Base-by-base conservation (phyloP, 1,140 invertebrate species). In the Drosophila miranda region DNA sequence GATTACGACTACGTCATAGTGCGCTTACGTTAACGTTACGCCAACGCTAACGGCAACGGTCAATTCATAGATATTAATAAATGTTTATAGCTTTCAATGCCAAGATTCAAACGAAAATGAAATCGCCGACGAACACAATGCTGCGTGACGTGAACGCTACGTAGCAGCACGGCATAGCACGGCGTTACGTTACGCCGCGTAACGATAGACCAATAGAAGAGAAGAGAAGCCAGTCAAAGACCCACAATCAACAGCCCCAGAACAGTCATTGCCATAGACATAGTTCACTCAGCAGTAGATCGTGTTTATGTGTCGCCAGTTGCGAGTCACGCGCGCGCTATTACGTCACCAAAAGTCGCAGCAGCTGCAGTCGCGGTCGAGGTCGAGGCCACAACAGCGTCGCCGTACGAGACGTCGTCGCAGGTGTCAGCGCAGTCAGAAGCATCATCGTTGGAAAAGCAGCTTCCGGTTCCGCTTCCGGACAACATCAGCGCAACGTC, bases 71-170 rank as follows among this genome's bases (percentile, higher is more conserved):
- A 86, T 66, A 80, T 78, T 62, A 87, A 74, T 89, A 89, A 89
- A 89, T 89, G 84, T 78, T 86, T 81, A 86, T 82, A 81, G 67
- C 74, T 78, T 86, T 73, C 59, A 89, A 89, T 86, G 78, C 70
- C 71, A 89, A 81, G 66, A 89, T 81, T 53, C 78, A 86, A 82
- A 89, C 84, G 78, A 89, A 89, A 89, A 89, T 89, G 84, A 89
- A 89, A 87, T 88, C 84, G 66, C 84, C 84, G 67, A 78, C 84
- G 70, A 88, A 88, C 70, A 89, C 84, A 82, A 78, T 72, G 81
- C 62, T 60, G 67, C 73, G 81, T 52, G 63, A 84, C 78, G 71
- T 75, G 9, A 78, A 75, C 71, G 83, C 71, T 63, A 87, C 83
- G 83, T 82, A 87, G 75, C 78, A 72, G 49, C 62, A 62, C 41